phyloP scores from a whole-genome alignment of 2,888 invertebrate genomes.

The Eupithecia pulchellata region DNA sequence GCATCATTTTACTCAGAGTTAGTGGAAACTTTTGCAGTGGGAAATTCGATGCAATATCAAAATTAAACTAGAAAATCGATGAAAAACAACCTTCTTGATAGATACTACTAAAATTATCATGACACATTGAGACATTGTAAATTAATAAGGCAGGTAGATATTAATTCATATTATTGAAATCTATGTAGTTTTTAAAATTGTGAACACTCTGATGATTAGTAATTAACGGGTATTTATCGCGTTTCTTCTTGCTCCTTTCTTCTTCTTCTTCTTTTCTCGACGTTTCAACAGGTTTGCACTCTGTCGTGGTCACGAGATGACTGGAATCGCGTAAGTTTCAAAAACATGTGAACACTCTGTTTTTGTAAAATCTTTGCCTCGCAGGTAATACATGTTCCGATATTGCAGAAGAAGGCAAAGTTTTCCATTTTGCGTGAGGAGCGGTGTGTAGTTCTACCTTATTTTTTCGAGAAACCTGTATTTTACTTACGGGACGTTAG shows the following conservation, averaged over 20 bases:
- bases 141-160: not conserved
- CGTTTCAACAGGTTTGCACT: no score
- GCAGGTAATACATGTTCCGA: conserved; percentile 65
- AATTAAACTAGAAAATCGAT: not conserved
- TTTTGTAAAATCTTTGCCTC: conserved; percentile 49
- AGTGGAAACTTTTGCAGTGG: not conserved
- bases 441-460: conserved; percentile 48
- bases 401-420: conserved; percentile 72
- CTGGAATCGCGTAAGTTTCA: no score
- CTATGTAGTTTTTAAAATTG: not conserved
- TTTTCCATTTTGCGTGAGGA: conserved; percentile 67
- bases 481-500: conserved; percentile 11
- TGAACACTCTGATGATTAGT: not conserved
- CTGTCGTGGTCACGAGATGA: no score
- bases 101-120: not conserved
- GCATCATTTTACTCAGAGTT: not conserved
- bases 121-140: not conserved
- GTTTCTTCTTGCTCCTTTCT: no score
- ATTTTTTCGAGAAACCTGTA: conserved; percentile 21
- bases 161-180: no score
- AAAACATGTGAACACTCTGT: not conserved
- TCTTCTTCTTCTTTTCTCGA: no score
- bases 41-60: not conserved
- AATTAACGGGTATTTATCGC: no score
- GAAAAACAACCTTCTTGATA: not conserved